Evolutionary conservation across 1,140 invertebrate genomes (phyloP).

Genomic region (Zaprionus taronus): DNA sequence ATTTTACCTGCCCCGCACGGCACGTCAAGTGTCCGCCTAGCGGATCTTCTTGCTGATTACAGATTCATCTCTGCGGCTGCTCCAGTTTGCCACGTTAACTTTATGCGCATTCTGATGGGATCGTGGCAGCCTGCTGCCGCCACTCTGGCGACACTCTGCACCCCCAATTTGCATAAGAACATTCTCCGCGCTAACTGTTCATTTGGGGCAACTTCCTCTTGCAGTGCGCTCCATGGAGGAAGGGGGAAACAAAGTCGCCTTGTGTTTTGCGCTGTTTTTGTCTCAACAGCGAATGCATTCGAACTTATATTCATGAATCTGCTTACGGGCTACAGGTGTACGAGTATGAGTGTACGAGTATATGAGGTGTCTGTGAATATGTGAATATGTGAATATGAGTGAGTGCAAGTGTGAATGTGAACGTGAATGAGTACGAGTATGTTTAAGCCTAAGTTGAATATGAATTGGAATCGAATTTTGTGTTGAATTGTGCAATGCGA

Average conservation of each 20-base stretch:
- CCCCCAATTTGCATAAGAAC: constrained; percentile 42
- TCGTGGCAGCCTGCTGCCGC: constrained; percentile 24
- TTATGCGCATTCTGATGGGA: constrained; percentile 64
- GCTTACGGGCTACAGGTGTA: constrained; percentile 73
- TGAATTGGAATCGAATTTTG: constrained; percentile 23
- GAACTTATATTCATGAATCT: constrained; percentile 46
- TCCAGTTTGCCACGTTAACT: constrained; percentile 53
- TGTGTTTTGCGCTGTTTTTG: constrained; percentile 67
- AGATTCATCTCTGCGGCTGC: constrained; percentile 61
- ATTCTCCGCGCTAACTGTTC: constrained; percentile 59
- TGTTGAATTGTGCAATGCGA: constrained; percentile 26
- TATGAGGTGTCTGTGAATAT: constrained; percentile 19
- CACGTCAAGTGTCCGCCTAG: constrained; percentile 26
- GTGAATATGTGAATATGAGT: neutral
- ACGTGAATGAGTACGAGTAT: constrained; percentile 41
- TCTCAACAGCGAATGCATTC: constrained; percentile 75
- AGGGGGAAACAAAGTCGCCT: constrained; percentile 7
- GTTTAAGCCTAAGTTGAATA: constrained; percentile 43
- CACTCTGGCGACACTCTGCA: constrained; percentile 59
- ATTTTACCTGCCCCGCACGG: constrained; percentile 13
- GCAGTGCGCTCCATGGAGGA: constrained; percentile 1
- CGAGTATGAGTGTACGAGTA: constrained; percentile 62
- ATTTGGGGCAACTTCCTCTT: constrained; percentile 69
- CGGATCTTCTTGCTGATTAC: constrained; percentile 20
- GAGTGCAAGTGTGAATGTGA: constrained; percentile 34